These are phyloP conservation scores for Lasioglossum vierecki DNA, from an alignment of 2,888 invertebrate genomes.

Conservation along the genomic window DNA sequence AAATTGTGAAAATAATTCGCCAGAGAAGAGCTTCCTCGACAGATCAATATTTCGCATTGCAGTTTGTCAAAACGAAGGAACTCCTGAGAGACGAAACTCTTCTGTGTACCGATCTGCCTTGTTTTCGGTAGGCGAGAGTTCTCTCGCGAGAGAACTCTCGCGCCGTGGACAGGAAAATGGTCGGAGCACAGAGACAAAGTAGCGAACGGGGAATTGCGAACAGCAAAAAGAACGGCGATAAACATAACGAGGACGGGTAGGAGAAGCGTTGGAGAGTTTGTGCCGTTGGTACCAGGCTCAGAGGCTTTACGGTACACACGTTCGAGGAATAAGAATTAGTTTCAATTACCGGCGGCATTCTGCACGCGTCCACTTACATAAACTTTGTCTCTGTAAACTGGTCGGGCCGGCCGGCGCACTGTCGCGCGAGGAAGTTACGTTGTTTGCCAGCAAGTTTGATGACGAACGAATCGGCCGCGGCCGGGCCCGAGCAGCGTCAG, in stretches of 20 bases:
- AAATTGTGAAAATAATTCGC: background rate
- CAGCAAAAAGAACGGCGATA: slow-evolving; percentile 4
- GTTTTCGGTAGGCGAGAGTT: background rate
- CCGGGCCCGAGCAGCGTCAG: background rate
- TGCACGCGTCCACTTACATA: slow-evolving; percentile 57
- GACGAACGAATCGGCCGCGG: background rate
- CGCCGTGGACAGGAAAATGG: background rate
- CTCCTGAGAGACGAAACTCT: background rate
- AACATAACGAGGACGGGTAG: background rate
- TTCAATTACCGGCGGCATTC: slow-evolving; percentile 66
- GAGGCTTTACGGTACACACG: slow-evolving; percentile 62
- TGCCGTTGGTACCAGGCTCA: slow-evolving; percentile 45
- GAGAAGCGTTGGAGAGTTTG: slow-evolving; percentile 37
- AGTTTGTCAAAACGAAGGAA: background rate
- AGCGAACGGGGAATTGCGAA: slow-evolving; percentile 6
- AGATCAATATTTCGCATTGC: background rate
- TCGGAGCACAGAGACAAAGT: background rate
- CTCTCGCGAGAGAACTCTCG: too few species aligned
- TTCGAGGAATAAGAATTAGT: slow-evolving; percentile 70
- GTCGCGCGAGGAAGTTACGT: background rate
- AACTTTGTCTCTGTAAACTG: slow-evolving; percentile 43
- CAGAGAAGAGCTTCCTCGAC: background rate
- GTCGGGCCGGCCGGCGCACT: background rate
- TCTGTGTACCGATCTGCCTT: background rate
- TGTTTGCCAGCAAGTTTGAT: slow-evolving; percentile 21